phyloP scores from a whole-genome alignment of 2,888 invertebrate genomes.

The Andrena fulva region DNA sequence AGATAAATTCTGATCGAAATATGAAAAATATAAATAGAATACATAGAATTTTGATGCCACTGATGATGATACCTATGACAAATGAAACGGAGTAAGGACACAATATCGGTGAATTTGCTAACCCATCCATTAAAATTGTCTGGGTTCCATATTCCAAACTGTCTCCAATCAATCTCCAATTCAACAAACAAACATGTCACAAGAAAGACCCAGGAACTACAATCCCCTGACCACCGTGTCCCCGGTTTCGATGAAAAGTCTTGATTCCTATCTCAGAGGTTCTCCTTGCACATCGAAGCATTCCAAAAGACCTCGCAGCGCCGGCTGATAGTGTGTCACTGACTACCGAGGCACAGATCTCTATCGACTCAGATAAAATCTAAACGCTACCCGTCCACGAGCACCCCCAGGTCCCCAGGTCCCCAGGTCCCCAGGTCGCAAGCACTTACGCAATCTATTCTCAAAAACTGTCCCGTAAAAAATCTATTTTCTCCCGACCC shows the following conservation, averaged over 20 bases:
- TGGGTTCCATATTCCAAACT: too few species aligned
- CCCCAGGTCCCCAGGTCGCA: slow-evolving; percentile 4
- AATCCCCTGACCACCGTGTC: background rate
- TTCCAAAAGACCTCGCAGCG: slow-evolving; percentile 8
- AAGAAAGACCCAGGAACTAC: background rate
- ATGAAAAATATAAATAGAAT: too few species aligned
- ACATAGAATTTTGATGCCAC: too few species aligned
- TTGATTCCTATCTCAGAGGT: background rate
- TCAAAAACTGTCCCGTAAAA: too few species aligned
- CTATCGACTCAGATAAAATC: slow-evolving; percentile 40
- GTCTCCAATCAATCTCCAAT: too few species aligned
- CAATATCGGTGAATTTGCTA: too few species aligned
- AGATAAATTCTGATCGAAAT: too few species aligned
- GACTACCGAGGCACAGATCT: slow-evolving; percentile 8
- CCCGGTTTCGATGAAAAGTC: slow-evolving; percentile 2
- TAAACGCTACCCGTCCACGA: background rate
- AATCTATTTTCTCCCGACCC: too few species aligned
- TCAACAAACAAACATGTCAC: too few species aligned
- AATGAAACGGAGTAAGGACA: too few species aligned
- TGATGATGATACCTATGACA: too few species aligned
- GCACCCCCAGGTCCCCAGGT: slow-evolving; percentile 6
- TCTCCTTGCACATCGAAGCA: background rate
- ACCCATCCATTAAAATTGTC: too few species aligned
- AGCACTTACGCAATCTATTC: background rate
- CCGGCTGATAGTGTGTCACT: slow-evolving; percentile 32